Evolutionary conservation across 2,888 invertebrate genomes (phyloP).

Genomic region (Mesochorus sp.): DNA sequence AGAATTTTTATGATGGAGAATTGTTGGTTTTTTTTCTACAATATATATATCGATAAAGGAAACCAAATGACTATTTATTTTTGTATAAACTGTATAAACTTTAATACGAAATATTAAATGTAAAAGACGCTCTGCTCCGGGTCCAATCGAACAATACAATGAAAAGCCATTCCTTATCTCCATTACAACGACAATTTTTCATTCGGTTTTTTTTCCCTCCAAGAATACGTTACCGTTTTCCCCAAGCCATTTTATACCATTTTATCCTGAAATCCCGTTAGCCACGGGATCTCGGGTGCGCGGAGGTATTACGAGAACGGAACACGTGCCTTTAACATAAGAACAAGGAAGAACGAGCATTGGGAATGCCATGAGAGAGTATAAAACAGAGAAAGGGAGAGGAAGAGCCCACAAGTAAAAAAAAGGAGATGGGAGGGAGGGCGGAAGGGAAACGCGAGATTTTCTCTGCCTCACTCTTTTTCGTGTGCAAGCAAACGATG

Average conservation of each 20-base stretch:
- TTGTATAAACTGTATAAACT: no score
- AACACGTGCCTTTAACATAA: slow-evolving; percentile 59
- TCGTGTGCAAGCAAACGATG: slow-evolving; percentile 47
- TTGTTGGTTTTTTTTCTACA: no score
- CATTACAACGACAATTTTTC: slow-evolving; percentile 22
- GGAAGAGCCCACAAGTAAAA: not conserved
- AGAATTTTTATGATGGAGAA: not conserved
- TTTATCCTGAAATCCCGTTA: slow-evolving; percentile 56
- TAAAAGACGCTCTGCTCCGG: not conserved
- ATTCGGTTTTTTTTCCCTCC: not conserved
- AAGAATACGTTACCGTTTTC: slow-evolving; percentile 31
- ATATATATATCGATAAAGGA: no score
- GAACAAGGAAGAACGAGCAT: slow-evolving; percentile 54
- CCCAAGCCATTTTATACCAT: slow-evolving; percentile 29
- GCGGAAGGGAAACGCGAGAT: slow-evolving; percentile 55
- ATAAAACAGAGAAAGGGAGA: slow-evolving; percentile 7
- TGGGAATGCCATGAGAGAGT: slow-evolving; percentile 23
- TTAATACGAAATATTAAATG: no score
- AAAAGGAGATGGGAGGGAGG: not conserved
- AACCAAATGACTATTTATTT: no score
- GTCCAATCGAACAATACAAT: not conserved
- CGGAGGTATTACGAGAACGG: slow-evolving; percentile 55
- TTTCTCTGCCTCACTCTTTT: not conserved
- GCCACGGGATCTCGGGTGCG: slow-evolving; percentile 30
- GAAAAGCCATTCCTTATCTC: slow-evolving; percentile 5